A percentile compares a stretch with the other conserved stretches of the same genome.
Conservation (phyloP, 92 coral and sea anemone species). For the Epizoanthus scotinus region DNA sequence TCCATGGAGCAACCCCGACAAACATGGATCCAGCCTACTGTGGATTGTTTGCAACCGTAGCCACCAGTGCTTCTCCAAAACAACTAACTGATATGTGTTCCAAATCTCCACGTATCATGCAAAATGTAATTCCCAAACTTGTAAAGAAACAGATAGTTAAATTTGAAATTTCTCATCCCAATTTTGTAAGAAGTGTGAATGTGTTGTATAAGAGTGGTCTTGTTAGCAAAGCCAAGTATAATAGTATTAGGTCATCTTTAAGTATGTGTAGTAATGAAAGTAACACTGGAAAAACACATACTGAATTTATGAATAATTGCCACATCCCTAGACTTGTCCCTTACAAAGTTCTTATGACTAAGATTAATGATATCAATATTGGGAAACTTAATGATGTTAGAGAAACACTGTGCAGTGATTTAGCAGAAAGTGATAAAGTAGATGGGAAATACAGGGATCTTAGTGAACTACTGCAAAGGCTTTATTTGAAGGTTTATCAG, state of each 20-base stretch:
- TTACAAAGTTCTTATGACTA: conserved; percentile 53
- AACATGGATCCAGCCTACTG: conserved; percentile 55
- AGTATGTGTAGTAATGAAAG: conserved; percentile 48
- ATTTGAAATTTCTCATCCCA: conserved; percentile 43
- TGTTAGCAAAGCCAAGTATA: conserved; percentile 54
- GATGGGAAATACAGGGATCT: conserved; percentile 64
- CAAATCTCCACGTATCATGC: conserved; percentile 25
- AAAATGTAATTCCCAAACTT: conserved; percentile 44
- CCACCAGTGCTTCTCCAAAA: conserved; percentile 29
- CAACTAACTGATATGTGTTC: conserved; percentile 46
- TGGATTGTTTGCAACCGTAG: conserved; percentile 40
- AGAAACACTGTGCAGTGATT: conserved; percentile 51
- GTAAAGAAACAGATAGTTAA: conserved; percentile 22
- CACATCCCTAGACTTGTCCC: conserved; percentile 53
- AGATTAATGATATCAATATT: conserved; percentile 58
- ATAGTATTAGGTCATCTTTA: conserved; percentile 48
- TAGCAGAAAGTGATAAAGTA: conserved; percentile 50
- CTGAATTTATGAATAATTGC: conserved; percentile 48
- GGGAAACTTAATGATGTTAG: conserved; percentile 62
- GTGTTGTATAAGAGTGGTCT: conserved; percentile 49
- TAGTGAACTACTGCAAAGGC: conserved; percentile 33
- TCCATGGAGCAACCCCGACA: conserved; percentile 48
- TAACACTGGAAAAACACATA: conserved; percentile 44
- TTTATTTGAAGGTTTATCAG: conserved; percentile 39
- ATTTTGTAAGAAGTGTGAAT: conserved; percentile 62